Conservation (phyloP, 2,888 invertebrate species). For the Plagiodera versicolora region DNA sequence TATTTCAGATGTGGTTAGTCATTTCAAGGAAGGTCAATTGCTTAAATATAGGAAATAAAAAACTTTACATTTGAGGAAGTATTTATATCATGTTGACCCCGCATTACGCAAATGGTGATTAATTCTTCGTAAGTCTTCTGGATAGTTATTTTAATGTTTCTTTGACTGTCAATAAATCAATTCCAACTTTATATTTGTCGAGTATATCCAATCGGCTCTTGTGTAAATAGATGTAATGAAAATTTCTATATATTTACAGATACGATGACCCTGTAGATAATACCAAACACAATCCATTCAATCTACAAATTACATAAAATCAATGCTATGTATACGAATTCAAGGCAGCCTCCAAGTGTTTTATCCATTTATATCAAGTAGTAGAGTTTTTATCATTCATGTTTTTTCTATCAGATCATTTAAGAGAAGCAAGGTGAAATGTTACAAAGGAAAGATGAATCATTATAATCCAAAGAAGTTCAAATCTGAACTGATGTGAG, state of each 20-base stretch:
- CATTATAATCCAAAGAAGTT: neutral
- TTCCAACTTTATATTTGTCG: too few species aligned
- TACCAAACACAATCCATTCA: neutral
- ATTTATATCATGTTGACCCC: conserved; percentile 6
- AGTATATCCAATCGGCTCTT: neutral
- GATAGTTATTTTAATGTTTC: too few species aligned
- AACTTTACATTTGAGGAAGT: conserved; percentile 1
- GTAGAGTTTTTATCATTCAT: conserved; percentile 2
- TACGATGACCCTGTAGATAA: neutral
- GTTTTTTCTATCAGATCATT: neutral
- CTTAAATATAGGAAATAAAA: conserved; percentile 10
- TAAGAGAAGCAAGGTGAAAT: neutral
- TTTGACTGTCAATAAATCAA: too few species aligned
- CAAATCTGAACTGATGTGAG: too few species aligned
- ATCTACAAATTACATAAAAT: conserved; percentile 21
- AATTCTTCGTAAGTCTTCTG: too few species aligned
- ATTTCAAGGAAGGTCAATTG: conserved; percentile 10
- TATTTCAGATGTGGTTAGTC: neutral
- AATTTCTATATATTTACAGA: neutral
- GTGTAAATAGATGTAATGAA: neutral
- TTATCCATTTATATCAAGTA: conserved; percentile 17
- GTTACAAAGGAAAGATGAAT: neutral
- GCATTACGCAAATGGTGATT: neutral
- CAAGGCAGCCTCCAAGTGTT: conserved; percentile 20
- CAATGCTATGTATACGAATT: conserved; percentile 20